Conservation (phyloP, 2,113 vertebrate species). For the Platysteira castanea region DNA sequence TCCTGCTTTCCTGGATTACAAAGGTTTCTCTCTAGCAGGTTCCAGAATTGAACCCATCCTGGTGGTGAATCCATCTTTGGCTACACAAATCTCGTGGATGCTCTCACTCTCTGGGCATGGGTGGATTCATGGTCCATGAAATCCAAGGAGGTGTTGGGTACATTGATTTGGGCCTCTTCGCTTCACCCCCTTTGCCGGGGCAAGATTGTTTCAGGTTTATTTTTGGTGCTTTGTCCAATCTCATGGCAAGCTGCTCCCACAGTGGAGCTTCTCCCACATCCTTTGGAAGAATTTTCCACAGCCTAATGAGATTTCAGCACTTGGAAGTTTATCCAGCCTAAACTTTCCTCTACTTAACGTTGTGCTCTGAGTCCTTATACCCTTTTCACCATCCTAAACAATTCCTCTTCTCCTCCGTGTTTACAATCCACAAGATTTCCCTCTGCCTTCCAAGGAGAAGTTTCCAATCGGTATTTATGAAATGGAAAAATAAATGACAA, state of each 20-base stretch:
- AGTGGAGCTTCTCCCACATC: constrained; percentile 31
- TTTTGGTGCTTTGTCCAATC: not conserved
- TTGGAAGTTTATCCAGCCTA: constrained; percentile 46
- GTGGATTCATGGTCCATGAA: not conserved
- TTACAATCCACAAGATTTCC: constrained; percentile 66
- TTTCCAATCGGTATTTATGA: constrained; percentile 69
- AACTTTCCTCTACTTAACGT: constrained; percentile 27
- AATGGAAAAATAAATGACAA: constrained; percentile 73
- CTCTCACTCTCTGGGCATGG: rapidly evolving
- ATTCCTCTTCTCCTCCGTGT: constrained; percentile 43
- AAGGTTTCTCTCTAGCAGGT: not conserved
- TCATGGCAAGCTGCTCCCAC: not conserved
- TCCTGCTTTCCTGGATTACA: not conserved
- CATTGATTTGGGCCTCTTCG: not conserved
- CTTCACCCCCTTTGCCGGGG: not conserved
- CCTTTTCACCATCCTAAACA: constrained; percentile 63
- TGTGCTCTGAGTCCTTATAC: constrained; percentile 7
- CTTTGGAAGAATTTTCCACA: constrained; percentile 42
- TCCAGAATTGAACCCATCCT: not conserved
- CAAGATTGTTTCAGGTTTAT: not conserved
- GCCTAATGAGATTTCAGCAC: constrained; percentile 30
- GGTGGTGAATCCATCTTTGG: rapidly evolving
- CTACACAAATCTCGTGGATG: rapidly evolving
- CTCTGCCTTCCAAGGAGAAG: constrained; percentile 61
- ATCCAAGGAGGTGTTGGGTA: not conserved